These are phyloP conservation scores for Bucorvus abyssinicus DNA, from an alignment of 2,797 vertebrate species.

Conservation along the genomic window DNA sequence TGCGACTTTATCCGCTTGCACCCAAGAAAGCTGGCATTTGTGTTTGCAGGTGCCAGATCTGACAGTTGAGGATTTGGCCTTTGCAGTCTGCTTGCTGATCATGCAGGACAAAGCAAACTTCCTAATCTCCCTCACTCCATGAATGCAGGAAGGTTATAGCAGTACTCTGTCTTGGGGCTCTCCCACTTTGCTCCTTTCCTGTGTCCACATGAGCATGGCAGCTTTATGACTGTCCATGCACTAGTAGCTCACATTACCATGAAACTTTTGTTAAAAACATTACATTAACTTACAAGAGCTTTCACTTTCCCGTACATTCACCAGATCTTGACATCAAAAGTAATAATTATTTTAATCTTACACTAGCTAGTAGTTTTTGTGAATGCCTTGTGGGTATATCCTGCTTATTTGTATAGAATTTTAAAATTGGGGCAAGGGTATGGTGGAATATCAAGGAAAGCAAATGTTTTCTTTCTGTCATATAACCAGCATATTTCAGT, in stretches of 20 bases:
- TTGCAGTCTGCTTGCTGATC: background rate
- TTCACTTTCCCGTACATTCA: background rate
- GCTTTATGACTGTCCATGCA: background rate
- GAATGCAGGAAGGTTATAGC: background rate
- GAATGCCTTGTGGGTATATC: background rate
- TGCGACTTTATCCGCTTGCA: background rate
- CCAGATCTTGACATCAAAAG: background rate
- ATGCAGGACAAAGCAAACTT: background rate
- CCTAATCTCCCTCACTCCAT: accelerated
- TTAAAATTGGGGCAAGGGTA: background rate
- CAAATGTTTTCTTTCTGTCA: background rate
- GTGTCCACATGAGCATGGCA: background rate
- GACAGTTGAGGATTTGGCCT: background rate
- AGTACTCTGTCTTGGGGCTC: no score
- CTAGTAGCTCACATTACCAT: background rate
- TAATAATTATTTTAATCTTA: background rate
- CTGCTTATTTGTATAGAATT: background rate
- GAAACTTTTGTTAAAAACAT: background rate
- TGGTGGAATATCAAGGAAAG: background rate
- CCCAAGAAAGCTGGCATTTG: background rate
- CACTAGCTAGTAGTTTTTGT: background rate
- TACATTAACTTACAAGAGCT: background rate
- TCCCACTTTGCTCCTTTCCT: background rate
- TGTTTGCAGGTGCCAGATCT: background rate
- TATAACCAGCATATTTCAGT: background rate